Percentiles rank a stretch among this genome's conserved stretches.
Conservation (phyloP, 2,888 invertebrate genomes). For the Erannis defoliaria region DNA sequence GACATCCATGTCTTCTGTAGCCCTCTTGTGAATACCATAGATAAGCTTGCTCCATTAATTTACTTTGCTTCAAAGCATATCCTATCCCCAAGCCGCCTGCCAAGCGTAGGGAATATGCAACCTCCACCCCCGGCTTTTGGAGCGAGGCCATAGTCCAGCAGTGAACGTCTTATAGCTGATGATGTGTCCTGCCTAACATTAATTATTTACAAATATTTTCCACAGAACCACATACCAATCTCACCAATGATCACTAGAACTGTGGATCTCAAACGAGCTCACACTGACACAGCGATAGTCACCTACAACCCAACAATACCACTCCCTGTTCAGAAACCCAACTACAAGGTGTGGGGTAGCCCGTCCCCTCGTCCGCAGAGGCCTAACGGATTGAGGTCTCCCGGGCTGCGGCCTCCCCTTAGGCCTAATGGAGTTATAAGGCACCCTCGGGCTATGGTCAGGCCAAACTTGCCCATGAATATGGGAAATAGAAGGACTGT, state of each 20-base stretch:
- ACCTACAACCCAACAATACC: slow-evolving; percentile 2
- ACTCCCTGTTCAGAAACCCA: neutral
- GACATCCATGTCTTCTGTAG: too few relatives aligned
- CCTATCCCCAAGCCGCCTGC: too few relatives aligned
- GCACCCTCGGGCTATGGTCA: neutral
- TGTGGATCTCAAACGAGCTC: slow-evolving; percentile 45
- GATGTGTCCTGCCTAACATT: too few relatives aligned
- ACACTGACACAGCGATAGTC: slow-evolving; percentile 3
- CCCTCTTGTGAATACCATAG: too few relatives aligned
- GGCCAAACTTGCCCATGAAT: neutral
- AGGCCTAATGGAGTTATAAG: neutral
- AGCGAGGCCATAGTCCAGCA: too few relatives aligned
- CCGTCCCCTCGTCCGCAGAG: neutral
- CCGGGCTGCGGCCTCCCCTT: neutral
- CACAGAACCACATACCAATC: slow-evolving; percentile 36
- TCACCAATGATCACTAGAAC: slow-evolving; percentile 52
- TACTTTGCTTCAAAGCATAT: too few relatives aligned
- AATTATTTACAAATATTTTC: too few relatives aligned
- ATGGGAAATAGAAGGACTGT: neutral
- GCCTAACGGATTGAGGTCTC: neutral
- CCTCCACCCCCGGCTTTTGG: too few relatives aligned
- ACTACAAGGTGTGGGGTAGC: neutral
- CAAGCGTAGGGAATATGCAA: too few relatives aligned
- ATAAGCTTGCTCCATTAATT: too few relatives aligned
- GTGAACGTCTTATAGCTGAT: too few relatives aligned